Evolutionary conservation across 2,888 invertebrate genomes (phyloP), one percentile per base, ranked within the genome.

Genomic region (Cheilosia soror): DNA sequence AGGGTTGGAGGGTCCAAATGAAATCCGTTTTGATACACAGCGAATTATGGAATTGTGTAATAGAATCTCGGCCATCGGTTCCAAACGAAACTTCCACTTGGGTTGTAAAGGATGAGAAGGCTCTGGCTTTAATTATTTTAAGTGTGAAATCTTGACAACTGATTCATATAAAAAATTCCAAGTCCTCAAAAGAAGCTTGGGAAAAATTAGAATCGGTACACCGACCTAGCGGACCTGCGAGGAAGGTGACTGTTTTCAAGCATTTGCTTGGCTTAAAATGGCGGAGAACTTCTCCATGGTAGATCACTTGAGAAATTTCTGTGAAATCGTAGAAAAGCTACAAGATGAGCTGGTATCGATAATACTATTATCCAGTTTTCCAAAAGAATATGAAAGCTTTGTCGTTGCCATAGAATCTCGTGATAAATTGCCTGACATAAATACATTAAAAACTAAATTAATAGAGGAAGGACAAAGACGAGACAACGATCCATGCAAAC

Each of bases 241-340:
- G 29, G 5, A 29, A 29, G 29, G 29, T 29, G 5, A 29, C 4
- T 29, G 5, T 29, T 29, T 29, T 29, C 29, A 29, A 29, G 29
- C 29, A 29, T 5, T 2, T 29, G 29, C 29, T 29, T n/a, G n/a
- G n/a, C n/a, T n/a, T n/a, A n/a, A n/a, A n/a, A n/a, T n/a, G n/a
- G n/a, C n/a, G n/a, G n/a, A 72, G 37, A 20, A 47, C 25, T 33
- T 42, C 3, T 31, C 33, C 7, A 77, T 87, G n/a, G 11, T 15
- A 44, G 60, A 62, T 20, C 87, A 83, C 42, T 5, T 83, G 13
- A 60, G 71, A 11, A 68, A 47, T 13, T 87, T 87, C 51, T 68
- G 31, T 44, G 73, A 66, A 5, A 40, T 76, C 11, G n/a, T 51
- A 13, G 83, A 79, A 37, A 58, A n/a, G n/a, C n/a, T n/a, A n/a